phyloP scores from a whole-genome alignment of 2,888 invertebrate species.

The Orchestes rusci region DNA sequence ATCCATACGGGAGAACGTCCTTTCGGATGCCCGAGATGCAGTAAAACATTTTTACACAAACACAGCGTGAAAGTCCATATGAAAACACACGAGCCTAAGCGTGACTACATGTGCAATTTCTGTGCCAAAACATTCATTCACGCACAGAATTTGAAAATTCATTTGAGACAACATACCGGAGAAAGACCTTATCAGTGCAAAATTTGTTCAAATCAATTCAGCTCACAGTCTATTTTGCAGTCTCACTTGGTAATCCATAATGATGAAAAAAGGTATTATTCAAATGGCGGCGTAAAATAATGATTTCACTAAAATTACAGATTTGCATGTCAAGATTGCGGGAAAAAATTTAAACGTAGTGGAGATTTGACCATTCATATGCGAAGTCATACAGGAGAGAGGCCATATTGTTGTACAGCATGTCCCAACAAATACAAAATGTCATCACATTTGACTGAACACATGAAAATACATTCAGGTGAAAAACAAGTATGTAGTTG shows the following conservation, averaged over 20 bases:
- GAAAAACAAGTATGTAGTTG: slow-evolving; percentile 1
- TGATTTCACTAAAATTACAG: slow-evolving; percentile 24
- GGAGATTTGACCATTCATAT: slow-evolving; percentile 37
- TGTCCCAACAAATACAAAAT: slow-evolving; percentile 36
- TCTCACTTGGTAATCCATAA: slow-evolving; percentile 27
- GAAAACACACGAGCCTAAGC: slow-evolving; percentile 35
- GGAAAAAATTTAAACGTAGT: slow-evolving; percentile 35
- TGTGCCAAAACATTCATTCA: slow-evolving; percentile 38
- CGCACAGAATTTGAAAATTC: slow-evolving; percentile 36
- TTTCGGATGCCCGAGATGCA: slow-evolving; percentile 33
- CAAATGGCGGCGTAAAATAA: no score
- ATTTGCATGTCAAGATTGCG: slow-evolving; percentile 35
- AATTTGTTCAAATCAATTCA: slow-evolving; percentile 32
- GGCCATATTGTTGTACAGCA: slow-evolving; percentile 34
- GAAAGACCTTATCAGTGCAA: slow-evolving; percentile 36
- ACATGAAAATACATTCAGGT: slow-evolving; percentile 38
- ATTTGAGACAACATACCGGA: slow-evolving; percentile 35
- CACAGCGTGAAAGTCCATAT: slow-evolving; percentile 34
- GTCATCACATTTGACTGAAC: slow-evolving; percentile 36
- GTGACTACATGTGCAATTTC: slow-evolving; percentile 35
- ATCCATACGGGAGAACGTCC: slow-evolving; percentile 34
- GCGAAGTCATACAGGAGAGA: slow-evolving; percentile 36
- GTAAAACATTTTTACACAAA: slow-evolving; percentile 35
- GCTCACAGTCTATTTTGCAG: slow-evolving; percentile 23
- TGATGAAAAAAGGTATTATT: slow-evolving; percentile 31